phyloP scores from a whole-genome alignment of 1,140 invertebrate species.

The Hormaphis cornu region DNA sequence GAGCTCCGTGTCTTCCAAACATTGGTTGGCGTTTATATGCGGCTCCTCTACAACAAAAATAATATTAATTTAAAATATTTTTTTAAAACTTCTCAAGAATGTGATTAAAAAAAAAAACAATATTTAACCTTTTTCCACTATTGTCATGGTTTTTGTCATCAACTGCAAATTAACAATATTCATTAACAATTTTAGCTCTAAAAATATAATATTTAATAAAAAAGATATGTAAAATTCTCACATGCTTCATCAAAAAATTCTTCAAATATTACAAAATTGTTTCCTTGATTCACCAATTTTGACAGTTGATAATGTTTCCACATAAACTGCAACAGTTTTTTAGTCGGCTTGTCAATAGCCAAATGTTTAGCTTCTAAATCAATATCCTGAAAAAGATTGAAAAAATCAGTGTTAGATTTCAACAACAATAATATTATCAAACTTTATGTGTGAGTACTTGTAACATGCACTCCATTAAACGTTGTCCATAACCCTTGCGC shows the following conservation, averaged over 20 bases:
- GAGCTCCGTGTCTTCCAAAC: conserved; percentile 6
- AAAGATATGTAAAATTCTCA: background rate
- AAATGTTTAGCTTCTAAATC: conserved; percentile 59
- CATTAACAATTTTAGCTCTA: background rate
- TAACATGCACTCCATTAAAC: conserved; percentile 71
- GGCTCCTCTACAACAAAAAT: background rate
- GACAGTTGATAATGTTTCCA: conserved; percentile 69
- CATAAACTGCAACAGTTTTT: conserved; percentile 75
- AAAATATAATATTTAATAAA: background rate
- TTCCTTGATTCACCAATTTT: conserved; percentile 67
- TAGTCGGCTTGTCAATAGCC: conserved; percentile 81
- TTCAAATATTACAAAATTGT: conserved; percentile 80
- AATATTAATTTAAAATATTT: background rate
- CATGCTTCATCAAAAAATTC: conserved; percentile 59
- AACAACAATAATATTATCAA: too few species aligned
- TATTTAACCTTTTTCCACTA: background rate
- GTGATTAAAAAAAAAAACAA: background rate
- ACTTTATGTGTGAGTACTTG: conserved; percentile 44
- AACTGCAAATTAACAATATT: background rate
- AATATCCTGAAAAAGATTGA: conserved; percentile 50
- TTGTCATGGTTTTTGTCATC: background rate
- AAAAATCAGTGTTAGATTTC: too few species aligned
- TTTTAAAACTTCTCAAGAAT: background rate
- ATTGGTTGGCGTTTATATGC: background rate
- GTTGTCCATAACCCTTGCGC: conserved; percentile 63